Evolutionary conservation across 2,888 invertebrate genomes (phyloP).

Genomic region (Andrena fulva): DNA sequence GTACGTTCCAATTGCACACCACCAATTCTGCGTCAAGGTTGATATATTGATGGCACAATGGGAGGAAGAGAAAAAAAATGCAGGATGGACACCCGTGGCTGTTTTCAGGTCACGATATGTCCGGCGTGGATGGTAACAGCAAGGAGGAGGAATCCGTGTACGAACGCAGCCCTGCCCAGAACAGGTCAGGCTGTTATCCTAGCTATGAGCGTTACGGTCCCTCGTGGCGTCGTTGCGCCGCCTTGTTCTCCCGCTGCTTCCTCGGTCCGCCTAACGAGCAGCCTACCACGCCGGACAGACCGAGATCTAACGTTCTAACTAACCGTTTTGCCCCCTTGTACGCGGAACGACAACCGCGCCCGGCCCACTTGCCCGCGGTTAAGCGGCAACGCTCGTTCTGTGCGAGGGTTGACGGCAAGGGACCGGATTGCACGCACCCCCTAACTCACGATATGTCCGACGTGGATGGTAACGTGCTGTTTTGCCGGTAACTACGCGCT

Average conservation of each 20-base stretch:
- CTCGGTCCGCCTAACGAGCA: constrained; percentile 79
- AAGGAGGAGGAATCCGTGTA: constrained; percentile 89
- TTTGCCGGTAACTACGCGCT: constrained; percentile 19
- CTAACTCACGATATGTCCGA: constrained; percentile 50
- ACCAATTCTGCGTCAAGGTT: constrained; percentile 61
- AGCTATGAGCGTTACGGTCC: constrained; percentile 90
- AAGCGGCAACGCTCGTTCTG: neutral
- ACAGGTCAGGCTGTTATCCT: constrained; percentile 91
- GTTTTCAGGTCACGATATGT: constrained; percentile 94
- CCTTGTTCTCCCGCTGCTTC: constrained; percentile 83
- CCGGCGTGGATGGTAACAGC: constrained; percentile 95
- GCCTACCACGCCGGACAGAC: constrained; percentile 77
- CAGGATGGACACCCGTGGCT: constrained; percentile 63
- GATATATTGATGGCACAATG: constrained; percentile 56
- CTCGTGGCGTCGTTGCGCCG: constrained; percentile 85
- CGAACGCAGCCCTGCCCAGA: constrained; percentile 89
- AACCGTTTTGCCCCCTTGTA: constrained; percentile 8
- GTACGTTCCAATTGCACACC: constrained; percentile 3
- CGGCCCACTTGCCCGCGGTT: constrained; percentile 20
- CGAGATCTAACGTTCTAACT: constrained; percentile 64
- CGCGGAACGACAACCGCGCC: neutral
- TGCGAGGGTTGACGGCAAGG: constrained; percentile 8
- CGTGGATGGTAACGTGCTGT: constrained; percentile 56
- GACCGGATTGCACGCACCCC: constrained; percentile 82
- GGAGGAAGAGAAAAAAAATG: constrained; percentile 26